Evolutionary conservation across 2,797 vertebrate genomes (phyloP).

Genomic region (Muraenolepis orangiensis): DNA sequence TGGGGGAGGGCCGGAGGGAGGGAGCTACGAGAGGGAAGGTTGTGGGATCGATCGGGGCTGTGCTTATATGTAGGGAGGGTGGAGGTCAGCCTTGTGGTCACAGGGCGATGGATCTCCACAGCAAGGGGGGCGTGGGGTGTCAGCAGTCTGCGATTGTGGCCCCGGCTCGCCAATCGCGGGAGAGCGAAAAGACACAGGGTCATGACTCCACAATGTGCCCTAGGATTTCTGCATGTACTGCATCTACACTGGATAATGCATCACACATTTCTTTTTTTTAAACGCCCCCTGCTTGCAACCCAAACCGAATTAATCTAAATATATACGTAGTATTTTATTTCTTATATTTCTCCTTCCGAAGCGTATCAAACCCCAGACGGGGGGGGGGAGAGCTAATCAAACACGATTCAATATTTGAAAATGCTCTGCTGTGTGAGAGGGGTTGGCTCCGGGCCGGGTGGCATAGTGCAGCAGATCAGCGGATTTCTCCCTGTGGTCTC

Average conservation of each 20-base stretch:
- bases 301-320: neutral
- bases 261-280: too few species aligned
- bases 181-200: neutral
- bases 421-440: neutral
- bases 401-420: neutral
- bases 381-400: neutral
- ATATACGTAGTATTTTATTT: neutral
- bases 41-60: too few species aligned
- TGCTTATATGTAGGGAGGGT: constrained; percentile 16
- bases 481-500: neutral
- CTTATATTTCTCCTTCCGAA: neutral
- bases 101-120: constrained; percentile 49
- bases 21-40: too few species aligned
- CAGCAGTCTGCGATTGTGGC: neutral
- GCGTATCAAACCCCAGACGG: too few species aligned
- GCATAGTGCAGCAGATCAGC: too few species aligned
- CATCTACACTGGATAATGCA: neutral
- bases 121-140: constrained; percentile 10
- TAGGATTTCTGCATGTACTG: neutral
- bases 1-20: too few species aligned
- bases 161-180: too few species aligned
- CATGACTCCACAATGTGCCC: neutral
- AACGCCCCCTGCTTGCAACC: too few species aligned
- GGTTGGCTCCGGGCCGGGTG: too few species aligned
- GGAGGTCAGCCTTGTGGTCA: constrained; percentile 58